phyloP scores from a whole-genome alignment of 2,888 invertebrate species.

The Drosophila paramelanica region DNA sequence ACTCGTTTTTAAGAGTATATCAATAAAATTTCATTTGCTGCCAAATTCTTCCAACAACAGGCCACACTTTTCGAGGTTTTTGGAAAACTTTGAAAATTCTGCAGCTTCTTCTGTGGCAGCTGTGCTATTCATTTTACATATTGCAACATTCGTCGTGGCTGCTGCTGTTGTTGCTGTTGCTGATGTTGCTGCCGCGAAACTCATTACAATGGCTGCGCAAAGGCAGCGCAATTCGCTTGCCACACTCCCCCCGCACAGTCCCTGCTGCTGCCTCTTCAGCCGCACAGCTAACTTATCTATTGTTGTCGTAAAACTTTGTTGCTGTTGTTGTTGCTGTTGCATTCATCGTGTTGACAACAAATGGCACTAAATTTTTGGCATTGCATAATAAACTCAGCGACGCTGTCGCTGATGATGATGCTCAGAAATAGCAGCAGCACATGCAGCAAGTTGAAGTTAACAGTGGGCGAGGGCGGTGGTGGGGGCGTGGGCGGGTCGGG shows the following conservation, averaged over 20 bases:
- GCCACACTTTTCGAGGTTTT: constrained; percentile 5
- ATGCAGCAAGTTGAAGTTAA: constrained; percentile 6
- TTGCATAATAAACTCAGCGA: constrained; percentile 75
- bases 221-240: constrained; percentile 58
- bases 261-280: background rate
- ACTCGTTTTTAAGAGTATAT: background rate
- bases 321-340: constrained; percentile 48
- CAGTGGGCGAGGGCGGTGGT: background rate
- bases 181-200: constrained; percentile 38
- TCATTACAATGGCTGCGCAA: constrained; percentile 78
- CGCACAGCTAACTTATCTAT: constrained; percentile 22
- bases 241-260: background rate
- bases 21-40: background rate
- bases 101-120: constrained; percentile 38
- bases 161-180: constrained; percentile 14
- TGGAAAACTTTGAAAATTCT: constrained; percentile 17
- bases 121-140: constrained; percentile 66
- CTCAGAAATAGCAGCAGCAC: constrained; percentile 34
- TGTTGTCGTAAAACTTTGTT: constrained; percentile 59
- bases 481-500: background rate
- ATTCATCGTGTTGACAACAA: constrained; percentile 77
- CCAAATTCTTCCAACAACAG: constrained; percentile 13
- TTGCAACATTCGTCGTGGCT: constrained; percentile 65
- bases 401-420: constrained; percentile 61
- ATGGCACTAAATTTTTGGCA: constrained; percentile 75